Percentiles rank a stretch among this genome's conserved stretches.
These are phyloP conservation scores for Ascaphus truei DNA, from an alignment of 2,113 vertebrate species.

Conservation along the genomic window DNA sequence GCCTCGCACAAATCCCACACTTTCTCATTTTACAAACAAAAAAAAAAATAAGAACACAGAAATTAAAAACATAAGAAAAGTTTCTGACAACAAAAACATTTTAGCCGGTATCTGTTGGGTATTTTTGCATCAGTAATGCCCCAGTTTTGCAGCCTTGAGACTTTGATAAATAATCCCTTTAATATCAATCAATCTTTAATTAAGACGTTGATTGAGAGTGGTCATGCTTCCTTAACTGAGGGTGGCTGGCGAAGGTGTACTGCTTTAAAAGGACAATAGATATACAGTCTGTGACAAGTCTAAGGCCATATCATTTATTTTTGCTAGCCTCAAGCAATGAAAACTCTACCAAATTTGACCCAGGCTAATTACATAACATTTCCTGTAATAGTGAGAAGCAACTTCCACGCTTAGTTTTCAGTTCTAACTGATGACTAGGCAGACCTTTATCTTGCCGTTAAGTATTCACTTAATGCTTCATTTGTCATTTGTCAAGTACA, in stretches of 20 bases:
- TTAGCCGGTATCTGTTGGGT: too few species aligned
- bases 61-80: too few species aligned
- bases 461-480: slow-evolving; percentile 28
- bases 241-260: slow-evolving; percentile 38
- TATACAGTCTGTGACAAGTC: slow-evolving; percentile 21
- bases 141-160: not conserved
- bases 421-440: slow-evolving; percentile 39
- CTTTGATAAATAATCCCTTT: not conserved
- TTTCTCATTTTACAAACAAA: too few species aligned
- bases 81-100: too few species aligned
- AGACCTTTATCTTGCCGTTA: slow-evolving; percentile 2
- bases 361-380: slow-evolving; percentile 48
- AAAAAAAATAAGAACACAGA: too few species aligned
- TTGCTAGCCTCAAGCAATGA: slow-evolving; percentile 43
- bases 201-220: slow-evolving; percentile 2
- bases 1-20: too few species aligned
- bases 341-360: slow-evolving; percentile 44
- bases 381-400: slow-evolving; percentile 41
- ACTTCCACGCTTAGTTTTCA: slow-evolving; percentile 38
- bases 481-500: slow-evolving; percentile 37
- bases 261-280: slow-evolving; percentile 24
- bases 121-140: not conserved
- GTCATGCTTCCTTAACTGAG: slow-evolving; percentile 45
- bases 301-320: slow-evolving; percentile 34
- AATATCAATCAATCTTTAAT: not conserved